These are phyloP conservation scores for Agrotis puta DNA, from an alignment of 2,888 invertebrate species.

Conservation along the genomic window DNA sequence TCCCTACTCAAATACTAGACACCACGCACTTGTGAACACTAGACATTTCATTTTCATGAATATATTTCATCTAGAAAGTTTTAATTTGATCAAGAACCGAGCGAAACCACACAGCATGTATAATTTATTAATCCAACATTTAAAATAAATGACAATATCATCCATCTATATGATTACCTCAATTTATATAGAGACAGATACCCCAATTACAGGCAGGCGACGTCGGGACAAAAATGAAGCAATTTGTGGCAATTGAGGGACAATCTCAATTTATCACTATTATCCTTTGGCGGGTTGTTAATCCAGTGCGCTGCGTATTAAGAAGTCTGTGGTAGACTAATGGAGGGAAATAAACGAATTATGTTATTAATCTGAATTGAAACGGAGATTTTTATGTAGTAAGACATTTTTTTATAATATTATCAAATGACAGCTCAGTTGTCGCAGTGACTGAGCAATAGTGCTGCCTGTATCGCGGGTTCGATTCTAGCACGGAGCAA, in stretches of 20 bases:
- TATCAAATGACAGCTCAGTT: too few relatives aligned
- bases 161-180: conserved; percentile 44
- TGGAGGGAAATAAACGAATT: conserved; percentile 49
- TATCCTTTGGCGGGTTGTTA: conserved; percentile 67
- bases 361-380: conserved; percentile 44
- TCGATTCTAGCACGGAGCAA: too few relatives aligned
- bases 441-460: too few relatives aligned
- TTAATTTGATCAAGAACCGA: neutral
- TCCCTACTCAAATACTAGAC: too few relatives aligned
- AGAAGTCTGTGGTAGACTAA: conserved; percentile 45
- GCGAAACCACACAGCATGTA: neutral
- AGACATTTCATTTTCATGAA: too few relatives aligned
- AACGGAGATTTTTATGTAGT: conserved; percentile 4
- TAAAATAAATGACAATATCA: conserved; percentile 59
- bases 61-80: neutral
- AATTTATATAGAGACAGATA: conserved; percentile 63
- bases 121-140: conserved; percentile 42
- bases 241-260: conserved; percentile 85
- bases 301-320: conserved; percentile 38
- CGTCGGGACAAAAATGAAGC: conserved; percentile 78
- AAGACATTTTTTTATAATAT: neutral
- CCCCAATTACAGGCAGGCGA: conserved; percentile 74
- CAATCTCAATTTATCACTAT: conserved; percentile 78
- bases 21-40: neutral
- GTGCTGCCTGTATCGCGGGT: too few relatives aligned